Conservation (phyloP, 2,113 vertebrate species). For the Salminus brasiliensis region DNA sequence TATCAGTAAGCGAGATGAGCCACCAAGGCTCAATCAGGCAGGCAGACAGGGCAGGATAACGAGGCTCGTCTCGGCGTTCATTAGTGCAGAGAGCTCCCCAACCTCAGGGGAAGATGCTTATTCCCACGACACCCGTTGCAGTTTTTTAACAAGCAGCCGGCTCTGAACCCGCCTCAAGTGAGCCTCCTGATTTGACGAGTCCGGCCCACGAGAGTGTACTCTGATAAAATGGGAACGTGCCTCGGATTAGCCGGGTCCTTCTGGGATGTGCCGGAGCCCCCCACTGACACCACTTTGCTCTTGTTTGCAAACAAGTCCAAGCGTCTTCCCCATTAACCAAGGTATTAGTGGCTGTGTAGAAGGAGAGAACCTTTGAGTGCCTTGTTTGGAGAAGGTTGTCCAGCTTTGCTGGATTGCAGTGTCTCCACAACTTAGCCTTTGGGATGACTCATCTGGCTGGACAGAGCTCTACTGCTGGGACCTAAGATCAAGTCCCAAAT, state of each 20-base stretch:
- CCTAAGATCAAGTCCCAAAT: background rate
- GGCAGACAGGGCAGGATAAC: constrained; percentile 62
- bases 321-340: constrained; percentile 55
- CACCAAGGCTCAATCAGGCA: constrained; percentile 48
- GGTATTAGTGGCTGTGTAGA: constrained; percentile 39
- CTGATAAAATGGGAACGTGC: constrained; percentile 65
- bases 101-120: constrained; percentile 63
- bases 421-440: background rate
- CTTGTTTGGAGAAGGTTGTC: background rate
- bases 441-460: background rate
- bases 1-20: constrained; percentile 37
- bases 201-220: constrained; percentile 64
- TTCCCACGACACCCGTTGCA: constrained; percentile 70
- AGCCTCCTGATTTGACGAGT: constrained; percentile 72
- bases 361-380: background rate
- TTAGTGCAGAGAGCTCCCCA: constrained; percentile 73
- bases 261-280: constrained; percentile 53
- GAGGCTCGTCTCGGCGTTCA: constrained; percentile 74
- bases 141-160: constrained; percentile 75
- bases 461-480: background rate
- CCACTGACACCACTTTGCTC: constrained; percentile 49
- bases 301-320: constrained; percentile 63
- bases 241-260: constrained; percentile 63
- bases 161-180: constrained; percentile 64
- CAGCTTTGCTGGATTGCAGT: background rate